Evolutionary conservation across 2,888 invertebrate genomes (phyloP).

Genomic region (Eubasilissa splendida): DNA sequence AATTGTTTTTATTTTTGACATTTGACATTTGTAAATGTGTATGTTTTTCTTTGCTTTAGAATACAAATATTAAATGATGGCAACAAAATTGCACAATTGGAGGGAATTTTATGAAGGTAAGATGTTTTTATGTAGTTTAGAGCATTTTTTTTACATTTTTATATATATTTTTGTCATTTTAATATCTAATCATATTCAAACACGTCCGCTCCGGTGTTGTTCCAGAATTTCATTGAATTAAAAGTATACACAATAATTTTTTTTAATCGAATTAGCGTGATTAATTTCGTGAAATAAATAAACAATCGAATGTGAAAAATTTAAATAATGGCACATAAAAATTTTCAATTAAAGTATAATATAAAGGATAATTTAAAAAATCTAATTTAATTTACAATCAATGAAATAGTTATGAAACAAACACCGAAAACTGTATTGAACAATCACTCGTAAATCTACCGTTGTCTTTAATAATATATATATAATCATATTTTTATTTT

Average conservation of each 20-base stretch:
- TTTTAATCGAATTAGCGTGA: background rate
- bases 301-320: constrained; percentile 12
- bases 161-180: background rate
- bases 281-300: constrained; percentile 30
- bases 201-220: constrained; percentile 46
- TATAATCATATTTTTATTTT: background rate
- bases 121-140: background rate
- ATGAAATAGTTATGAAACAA: constrained; percentile 58
- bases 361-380: constrained; percentile 19
- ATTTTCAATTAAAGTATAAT: constrained; percentile 1
- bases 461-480: constrained; percentile 3
- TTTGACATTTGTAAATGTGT: background rate
- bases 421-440: constrained; percentile 46
- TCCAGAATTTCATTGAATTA: constrained; percentile 58
- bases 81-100: background rate
- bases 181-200: constrained; percentile 9
- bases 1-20: background rate
- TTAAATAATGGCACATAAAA: constrained; percentile 15
- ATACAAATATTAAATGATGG: background rate
- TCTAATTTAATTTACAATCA: constrained; percentile 34
- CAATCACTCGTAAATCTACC: constrained; percentile 5
- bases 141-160: constrained; percentile 6
- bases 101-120: background rate
- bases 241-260: constrained; percentile 14
- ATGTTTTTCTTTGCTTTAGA: no score